These are phyloP conservation scores for Chlorodrepanis virens DNA, from an alignment of 2,113 vertebrate genomes.

Conservation along the genomic window DNA sequence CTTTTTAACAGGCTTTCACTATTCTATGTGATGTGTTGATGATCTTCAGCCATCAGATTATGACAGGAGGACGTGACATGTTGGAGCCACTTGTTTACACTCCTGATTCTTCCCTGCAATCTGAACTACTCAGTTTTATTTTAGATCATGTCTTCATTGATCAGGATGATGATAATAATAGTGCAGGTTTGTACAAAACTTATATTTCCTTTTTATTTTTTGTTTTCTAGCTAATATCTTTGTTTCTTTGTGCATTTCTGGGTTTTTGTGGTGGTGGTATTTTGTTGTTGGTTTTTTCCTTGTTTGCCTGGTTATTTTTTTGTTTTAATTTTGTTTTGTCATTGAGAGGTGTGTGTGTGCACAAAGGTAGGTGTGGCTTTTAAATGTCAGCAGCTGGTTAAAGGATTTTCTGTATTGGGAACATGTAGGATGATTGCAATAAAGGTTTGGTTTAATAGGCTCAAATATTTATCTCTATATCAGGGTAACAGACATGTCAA, in stretches of 20 bases:
- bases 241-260: neutral
- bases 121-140: slow-evolving; percentile 95
- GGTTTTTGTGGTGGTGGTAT: neutral
- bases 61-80: slow-evolving; percentile 91
- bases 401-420: neutral
- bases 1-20: slow-evolving; percentile 88
- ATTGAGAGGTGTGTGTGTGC: neutral
- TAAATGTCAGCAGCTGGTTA: neutral
- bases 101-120: slow-evolving; percentile 93
- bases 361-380: neutral
- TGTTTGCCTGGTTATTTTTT: neutral
- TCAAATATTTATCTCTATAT: neutral
- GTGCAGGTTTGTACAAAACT: slow-evolving; percentile 80
- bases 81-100: slow-evolving; percentile 94
- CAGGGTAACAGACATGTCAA: neutral
- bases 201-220: neutral
- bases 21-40: slow-evolving; percentile 96
- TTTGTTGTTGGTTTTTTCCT: neutral
- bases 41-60: slow-evolving; percentile 99
- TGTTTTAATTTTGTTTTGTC: neutral
- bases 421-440: neutral
- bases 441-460: neutral
- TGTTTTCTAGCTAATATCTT: neutral
- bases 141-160: slow-evolving; percentile 98
- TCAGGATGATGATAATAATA: slow-evolving; percentile 94